A percentile compares a stretch with the other conserved stretches of the same genome.
Evolutionary conservation across 2,113 vertebrate genomes (phyloP).

Genomic region (Azemiops feae): DNA sequence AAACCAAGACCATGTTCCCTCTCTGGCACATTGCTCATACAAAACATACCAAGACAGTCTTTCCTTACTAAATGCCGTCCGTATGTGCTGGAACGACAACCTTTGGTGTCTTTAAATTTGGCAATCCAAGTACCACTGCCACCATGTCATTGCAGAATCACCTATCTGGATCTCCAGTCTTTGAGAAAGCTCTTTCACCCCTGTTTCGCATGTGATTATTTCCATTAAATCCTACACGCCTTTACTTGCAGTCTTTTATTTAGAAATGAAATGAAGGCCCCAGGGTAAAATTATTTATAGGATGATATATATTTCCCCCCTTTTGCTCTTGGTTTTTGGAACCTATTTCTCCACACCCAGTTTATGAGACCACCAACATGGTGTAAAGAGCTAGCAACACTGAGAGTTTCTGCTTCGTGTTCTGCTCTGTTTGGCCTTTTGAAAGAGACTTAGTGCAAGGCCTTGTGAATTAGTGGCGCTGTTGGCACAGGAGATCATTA

Average conservation of each 20-base stretch:
- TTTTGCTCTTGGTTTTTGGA: conserved; percentile 43
- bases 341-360: conserved; percentile 31
- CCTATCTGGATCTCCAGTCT: neutral
- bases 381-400: conserved; percentile 61
- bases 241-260: conserved; percentile 33
- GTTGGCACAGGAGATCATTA: conserved; percentile 88
- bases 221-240: neutral
- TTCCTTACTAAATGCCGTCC: neutral
- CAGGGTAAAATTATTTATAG: conserved; percentile 31
- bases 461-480: conserved; percentile 79
- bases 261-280: conserved; percentile 34
- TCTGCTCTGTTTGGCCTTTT: conserved; percentile 82
- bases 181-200: neutral
- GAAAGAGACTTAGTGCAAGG: conserved; percentile 82
- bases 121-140: neutral
- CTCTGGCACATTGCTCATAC: neutral
- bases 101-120: neutral
- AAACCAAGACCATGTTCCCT: neutral
- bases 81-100: neutral
- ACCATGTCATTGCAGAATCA: neutral
- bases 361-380: conserved; percentile 69
- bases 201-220: neutral
- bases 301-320: conserved; percentile 39
- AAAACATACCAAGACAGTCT: neutral
- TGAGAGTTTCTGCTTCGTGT: conserved; percentile 61